Conservation (phyloP, 1,140 invertebrate genomes). For the Nilaparvata lugens region DNA sequence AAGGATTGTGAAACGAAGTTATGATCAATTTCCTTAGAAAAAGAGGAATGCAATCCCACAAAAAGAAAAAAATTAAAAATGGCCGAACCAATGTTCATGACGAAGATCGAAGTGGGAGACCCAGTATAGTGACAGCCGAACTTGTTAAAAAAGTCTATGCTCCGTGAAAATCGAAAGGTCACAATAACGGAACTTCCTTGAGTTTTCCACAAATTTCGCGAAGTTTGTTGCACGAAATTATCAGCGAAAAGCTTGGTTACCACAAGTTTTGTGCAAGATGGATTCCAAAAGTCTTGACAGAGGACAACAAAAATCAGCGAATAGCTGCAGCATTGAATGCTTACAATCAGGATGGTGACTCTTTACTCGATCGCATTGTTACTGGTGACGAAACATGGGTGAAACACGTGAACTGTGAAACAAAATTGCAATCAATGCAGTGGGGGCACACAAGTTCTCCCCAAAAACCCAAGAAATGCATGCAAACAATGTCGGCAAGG, state of each 20-base stretch:
- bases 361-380: conserved; percentile 14
- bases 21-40: too few relatives aligned
- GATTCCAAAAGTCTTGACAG: conserved; percentile 17
- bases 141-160: too few relatives aligned
- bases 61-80: too few relatives aligned
- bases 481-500: too few relatives aligned
- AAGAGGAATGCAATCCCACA: too few relatives aligned
- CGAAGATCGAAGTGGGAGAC: too few relatives aligned
- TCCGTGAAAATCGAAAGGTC: too few relatives aligned
- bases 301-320: conserved; percentile 18
- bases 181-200: conserved; percentile 1
- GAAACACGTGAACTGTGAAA: conserved; percentile 17
- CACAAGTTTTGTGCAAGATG: conserved; percentile 18
- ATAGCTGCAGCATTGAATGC: too few relatives aligned
- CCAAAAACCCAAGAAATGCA: too few relatives aligned
- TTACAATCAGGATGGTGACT: conserved; percentile 9
- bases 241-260: conserved; percentile 15
- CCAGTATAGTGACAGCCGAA: too few relatives aligned
- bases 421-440: conserved; percentile 21
- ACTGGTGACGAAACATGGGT: conserved; percentile 24
- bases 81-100: too few relatives aligned
- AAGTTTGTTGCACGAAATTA: conserved; percentile 11
- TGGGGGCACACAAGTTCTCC: conserved; percentile 11
- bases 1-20: too few relatives aligned
- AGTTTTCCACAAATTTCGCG: conserved; percentile 14